Evolutionary conservation across 2,888 invertebrate genomes (phyloP).

Genomic region (Nudaria mundana): DNA sequence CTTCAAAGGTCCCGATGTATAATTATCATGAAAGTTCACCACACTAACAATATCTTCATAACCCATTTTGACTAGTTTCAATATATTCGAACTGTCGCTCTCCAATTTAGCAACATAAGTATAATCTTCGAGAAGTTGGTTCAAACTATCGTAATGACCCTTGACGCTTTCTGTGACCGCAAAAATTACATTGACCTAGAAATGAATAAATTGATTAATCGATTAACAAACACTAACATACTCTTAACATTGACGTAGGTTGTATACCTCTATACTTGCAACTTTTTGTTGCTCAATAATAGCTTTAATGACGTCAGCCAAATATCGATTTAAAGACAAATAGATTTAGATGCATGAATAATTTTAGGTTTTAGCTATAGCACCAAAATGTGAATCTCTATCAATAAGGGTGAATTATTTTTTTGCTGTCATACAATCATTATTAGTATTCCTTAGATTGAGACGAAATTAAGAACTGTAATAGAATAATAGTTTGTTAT

Average conservation of each 20-base stretch:
- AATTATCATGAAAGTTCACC: conserved; percentile 81
- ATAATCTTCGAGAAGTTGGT: conserved; percentile 85
- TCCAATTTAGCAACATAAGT: conserved; percentile 90
- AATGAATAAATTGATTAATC: conserved; percentile 19
- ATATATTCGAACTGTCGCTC: conserved; percentile 92
- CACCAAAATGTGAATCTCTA: no score
- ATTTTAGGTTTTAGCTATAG: no score
- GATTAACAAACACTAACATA: conserved; percentile 5
- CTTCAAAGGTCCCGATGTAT: conserved; percentile 82
- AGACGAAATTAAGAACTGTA: no score
- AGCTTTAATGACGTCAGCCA: background rate
- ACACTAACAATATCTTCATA: conserved; percentile 88
- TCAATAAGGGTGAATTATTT: no score
- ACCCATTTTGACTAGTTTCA: conserved; percentile 90
- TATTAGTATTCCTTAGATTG: no score
- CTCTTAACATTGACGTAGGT: conserved; percentile 1
- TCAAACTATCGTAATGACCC: conserved; percentile 85
- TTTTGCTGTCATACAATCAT: no score
- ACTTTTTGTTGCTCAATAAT: background rate
- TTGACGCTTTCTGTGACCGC: conserved; percentile 88
- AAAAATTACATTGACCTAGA: conserved; percentile 90
- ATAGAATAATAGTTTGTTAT: no score
- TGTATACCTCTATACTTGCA: background rate
- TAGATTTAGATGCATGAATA: no score
- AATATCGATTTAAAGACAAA: no score